Base-by-base conservation (phyloP, 37 sponge, comb jelly and placozoan species). In the Corticium candelabrum region DNA sequence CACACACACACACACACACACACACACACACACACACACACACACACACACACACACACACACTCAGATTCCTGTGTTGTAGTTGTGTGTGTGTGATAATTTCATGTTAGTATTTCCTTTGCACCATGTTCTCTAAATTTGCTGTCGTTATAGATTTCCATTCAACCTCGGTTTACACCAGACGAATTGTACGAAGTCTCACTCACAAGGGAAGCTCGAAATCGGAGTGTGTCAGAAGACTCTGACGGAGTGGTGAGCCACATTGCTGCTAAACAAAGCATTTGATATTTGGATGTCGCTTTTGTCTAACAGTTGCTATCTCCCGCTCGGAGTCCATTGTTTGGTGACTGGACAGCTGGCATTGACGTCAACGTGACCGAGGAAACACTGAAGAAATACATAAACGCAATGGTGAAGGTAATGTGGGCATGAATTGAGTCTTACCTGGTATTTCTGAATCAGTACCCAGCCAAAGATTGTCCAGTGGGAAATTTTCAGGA, bases 31-130 rank as follows among this genome's bases (percentile, higher is more conserved):
- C 56, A 43, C 56, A 43, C 56, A 5, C 56, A 43, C 11, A 43
- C 56, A 43, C 56, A 43, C 56, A 43, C 56, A 43, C 56, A 43
- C 56, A 43, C 11, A 43, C 56, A 43, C 56, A 43, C 56, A 43
- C 56, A 43, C 56, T 43, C 11, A 43, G 56, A 5, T 43, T 43
- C n/a, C n/a, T n/a, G n/a, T n/a, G n/a, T n/a, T n/a, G 62, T 50
- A 50, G 62, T 50, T 50, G 62, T 27, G 62, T 21, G 62, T 21
- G 15, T 27, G 11, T 27, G 21, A 50, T 50, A 50, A 21, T 50
- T 50, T 27, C 15, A 50, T 50, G 11, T 50, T 21, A 50, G 11
- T 50, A n/a, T n/a, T n/a, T n/a, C n/a, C n/a, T n/a, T n/a, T n/a
- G n/a, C n/a, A n/a, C n/a, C n/a, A n/a, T n/a, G n/a, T n/a, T n/a